phyloP scores from a whole-genome alignment of 2,113 vertebrate species.

The Leptocoma aspasia region DNA sequence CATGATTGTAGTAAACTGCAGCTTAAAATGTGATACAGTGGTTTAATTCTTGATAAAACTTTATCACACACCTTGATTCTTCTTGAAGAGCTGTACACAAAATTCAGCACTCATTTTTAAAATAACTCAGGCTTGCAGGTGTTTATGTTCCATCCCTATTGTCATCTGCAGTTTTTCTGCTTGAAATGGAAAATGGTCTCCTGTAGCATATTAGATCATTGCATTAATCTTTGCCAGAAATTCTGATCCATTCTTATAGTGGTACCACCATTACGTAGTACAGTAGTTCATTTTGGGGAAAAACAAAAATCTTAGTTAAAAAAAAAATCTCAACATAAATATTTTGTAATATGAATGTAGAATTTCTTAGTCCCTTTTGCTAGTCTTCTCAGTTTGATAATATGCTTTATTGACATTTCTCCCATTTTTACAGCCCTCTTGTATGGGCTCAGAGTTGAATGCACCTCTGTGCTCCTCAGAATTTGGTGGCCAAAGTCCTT shows the following conservation, averaged over 20 bases:
- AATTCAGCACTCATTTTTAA: neutral
- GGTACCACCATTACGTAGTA: neutral
- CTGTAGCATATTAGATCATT: neutral
- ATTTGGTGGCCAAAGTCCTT: slow-evolving; percentile 42
- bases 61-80: neutral
- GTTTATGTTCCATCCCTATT: neutral
- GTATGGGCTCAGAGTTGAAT: slow-evolving; percentile 29
- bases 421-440: slow-evolving; percentile 44
- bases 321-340: neutral
- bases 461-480: slow-evolving; percentile 44
- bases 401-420: neutral
- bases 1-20: neutral
- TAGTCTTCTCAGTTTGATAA: neutral
- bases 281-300: neutral
- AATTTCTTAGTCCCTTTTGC: neutral
- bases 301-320: neutral
- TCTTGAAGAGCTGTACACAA: neutral
- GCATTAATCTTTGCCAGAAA: neutral
- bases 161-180: neutral
- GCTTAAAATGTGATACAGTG: neutral
- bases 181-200: neutral
- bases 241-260: neutral
- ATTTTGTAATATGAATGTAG: neutral
- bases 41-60: neutral
- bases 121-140: neutral